Percentiles rank a stretch among this genome's conserved stretches.
Evolutionary conservation across 2,113 vertebrate species (phyloP).

Genomic region (Macrotus californicus): DNA sequence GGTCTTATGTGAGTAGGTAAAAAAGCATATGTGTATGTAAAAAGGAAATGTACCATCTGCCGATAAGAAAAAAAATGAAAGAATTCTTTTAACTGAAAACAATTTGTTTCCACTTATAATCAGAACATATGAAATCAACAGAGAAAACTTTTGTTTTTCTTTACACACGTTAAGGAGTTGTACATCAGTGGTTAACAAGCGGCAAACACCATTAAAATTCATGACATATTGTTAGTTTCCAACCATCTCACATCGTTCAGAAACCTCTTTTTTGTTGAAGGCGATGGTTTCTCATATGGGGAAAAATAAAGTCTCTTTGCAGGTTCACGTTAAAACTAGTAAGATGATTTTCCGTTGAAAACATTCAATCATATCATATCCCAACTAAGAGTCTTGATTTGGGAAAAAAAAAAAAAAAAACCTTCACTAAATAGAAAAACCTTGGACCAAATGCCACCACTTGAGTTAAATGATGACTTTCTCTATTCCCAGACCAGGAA

Average conservation of each 20-base stretch:
- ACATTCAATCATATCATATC: background rate
- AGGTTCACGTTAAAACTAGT: background rate
- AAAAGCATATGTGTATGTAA: background rate
- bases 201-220: background rate
- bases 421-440: background rate
- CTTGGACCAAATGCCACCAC: background rate
- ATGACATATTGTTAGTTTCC: background rate
- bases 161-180: background rate
- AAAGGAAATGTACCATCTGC: background rate
- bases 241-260: background rate
- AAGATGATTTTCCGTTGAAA: constrained; percentile 15
- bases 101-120: constrained; percentile 9
- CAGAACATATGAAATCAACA: background rate
- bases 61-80: background rate
- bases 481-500: constrained; percentile 30
- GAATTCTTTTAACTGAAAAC: background rate
- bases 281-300: background rate
- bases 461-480: background rate
- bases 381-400: background rate
- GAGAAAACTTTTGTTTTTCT: background rate
- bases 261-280: background rate
- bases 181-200: background rate
- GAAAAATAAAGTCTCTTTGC: background rate
- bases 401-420: background rate
- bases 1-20: background rate